A percentile compares a stretch with the other conserved stretches of the same genome.
phyloP scores from a whole-genome alignment of 2,888 invertebrate species.

The Adineta ricciae region DNA sequence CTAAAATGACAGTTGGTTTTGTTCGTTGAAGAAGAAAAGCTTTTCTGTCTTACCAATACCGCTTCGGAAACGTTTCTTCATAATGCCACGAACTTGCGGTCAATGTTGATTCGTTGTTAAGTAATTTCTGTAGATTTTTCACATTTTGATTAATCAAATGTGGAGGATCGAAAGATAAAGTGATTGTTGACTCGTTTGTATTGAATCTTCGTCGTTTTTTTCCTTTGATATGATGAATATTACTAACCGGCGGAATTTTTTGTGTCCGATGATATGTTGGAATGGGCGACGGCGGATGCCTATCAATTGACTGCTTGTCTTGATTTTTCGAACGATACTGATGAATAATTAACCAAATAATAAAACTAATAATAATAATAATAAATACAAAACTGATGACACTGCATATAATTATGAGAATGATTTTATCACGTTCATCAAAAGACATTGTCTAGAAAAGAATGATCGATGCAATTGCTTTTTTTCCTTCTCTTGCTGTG shows the following conservation, averaged over 20 bases:
- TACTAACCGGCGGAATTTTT: not conserved
- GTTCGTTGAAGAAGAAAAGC: not conserved
- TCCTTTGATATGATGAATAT: not conserved
- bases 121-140: not conserved
- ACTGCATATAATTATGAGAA: not conserved
- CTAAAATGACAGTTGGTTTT: not conserved
- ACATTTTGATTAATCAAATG: conserved; percentile 13
- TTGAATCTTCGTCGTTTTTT: not conserved
- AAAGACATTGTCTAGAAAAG: not conserved
- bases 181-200: not conserved
- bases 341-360: not conserved
- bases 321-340: not conserved
- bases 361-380: not conserved
- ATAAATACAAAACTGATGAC: not conserved
- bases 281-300: not conserved
- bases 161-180: not conserved
- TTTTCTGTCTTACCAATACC: not conserved
- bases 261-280: not conserved
- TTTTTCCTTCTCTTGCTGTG: conserved; percentile 6
- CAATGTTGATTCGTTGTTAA: not conserved
- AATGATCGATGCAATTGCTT: not conserved
- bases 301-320: not conserved
- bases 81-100: not conserved
- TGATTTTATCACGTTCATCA: not conserved
- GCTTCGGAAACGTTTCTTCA: not conserved